phyloP scores from a whole-genome alignment of 2,888 invertebrate genomes.

The Dasysyrphus tricinctus region DNA sequence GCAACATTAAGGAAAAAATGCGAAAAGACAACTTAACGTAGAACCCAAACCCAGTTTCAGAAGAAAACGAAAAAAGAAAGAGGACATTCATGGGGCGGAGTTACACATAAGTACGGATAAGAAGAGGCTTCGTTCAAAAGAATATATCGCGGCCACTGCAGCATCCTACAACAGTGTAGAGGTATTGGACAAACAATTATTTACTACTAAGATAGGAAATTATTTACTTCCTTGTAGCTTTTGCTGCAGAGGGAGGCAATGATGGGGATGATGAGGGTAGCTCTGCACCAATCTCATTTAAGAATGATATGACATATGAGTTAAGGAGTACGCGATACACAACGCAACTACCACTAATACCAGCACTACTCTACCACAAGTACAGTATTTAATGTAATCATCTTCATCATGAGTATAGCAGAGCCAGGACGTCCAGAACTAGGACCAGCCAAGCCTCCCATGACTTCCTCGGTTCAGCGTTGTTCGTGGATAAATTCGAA shows the following conservation, averaged over 20 bases:
- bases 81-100: slow-evolving; percentile 65
- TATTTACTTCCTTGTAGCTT: slow-evolving; percentile 72
- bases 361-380: slow-evolving; percentile 71
- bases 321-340: slow-evolving; percentile 70
- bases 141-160: slow-evolving; percentile 44
- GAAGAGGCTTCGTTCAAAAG: slow-evolving; percentile 60
- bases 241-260: not conserved
- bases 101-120: slow-evolving; percentile 48
- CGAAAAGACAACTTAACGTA: slow-evolving; percentile 66
- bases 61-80: slow-evolving; percentile 27
- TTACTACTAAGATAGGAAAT: slow-evolving; percentile 72
- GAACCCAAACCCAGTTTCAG: slow-evolving; percentile 42
- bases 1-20: slow-evolving; percentile 43
- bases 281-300: slow-evolving; percentile 73
- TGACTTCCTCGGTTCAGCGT: not conserved
- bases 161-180: slow-evolving; percentile 35
- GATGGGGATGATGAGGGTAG: slow-evolving; percentile 37
- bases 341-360: slow-evolving; percentile 74
- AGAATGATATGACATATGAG: slow-evolving; percentile 74
- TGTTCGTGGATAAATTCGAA: slow-evolving; percentile 18
- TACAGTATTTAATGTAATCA: slow-evolving; percentile 73
- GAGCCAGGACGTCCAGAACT: slow-evolving; percentile 25
- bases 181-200: slow-evolving; percentile 69
- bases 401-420: slow-evolving; percentile 48
- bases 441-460: slow-evolving; percentile 18